These are phyloP conservation scores for Encarsia formosa DNA, from an alignment of 2,888 invertebrate species.

Conservation along the genomic window DNA sequence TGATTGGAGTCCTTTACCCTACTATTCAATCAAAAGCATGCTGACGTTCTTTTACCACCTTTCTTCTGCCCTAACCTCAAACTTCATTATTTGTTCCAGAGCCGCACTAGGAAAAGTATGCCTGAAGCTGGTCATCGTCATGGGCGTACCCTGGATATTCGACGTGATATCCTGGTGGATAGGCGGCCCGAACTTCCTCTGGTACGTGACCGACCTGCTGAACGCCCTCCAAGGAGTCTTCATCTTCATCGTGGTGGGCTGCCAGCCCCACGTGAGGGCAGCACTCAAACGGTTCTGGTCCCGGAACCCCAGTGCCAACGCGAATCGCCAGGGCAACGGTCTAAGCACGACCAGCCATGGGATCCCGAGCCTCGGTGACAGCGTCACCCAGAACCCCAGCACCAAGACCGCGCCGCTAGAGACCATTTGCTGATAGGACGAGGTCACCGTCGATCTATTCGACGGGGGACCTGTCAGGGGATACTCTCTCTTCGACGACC, in stretches of 20 bases:
- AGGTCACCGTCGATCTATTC: not conserved
- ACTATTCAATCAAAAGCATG: no score
- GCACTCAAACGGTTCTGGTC: conserved; percentile 65
- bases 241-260: conserved; percentile 84
- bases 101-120: conserved; percentile 80
- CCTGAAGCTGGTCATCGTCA: conserved; percentile 78
- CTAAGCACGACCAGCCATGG: conserved; percentile 76
- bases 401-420: conserved; percentile 59
- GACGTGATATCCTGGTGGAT: conserved; percentile 81
- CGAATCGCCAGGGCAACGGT: conserved; percentile 59
- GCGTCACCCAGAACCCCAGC: conserved; percentile 66
- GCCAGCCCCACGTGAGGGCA: conserved; percentile 77
- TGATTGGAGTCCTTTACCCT: no score
- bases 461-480: not conserved
- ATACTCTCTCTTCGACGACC: no score
- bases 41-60: no score
- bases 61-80: no score
- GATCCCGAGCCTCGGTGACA: conserved; percentile 76
- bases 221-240: conserved; percentile 85
- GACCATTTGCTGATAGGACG: conserved; percentile 53
- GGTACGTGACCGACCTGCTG: conserved; percentile 80
- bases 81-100: conserved; percentile 51
- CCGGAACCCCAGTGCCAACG: conserved; percentile 55
- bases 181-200: conserved; percentile 74
- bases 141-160: conserved; percentile 74